Evolutionary conservation across 1,140 invertebrate species (phyloP).

Genomic region (Amphibalanus amphitrite): DNA sequence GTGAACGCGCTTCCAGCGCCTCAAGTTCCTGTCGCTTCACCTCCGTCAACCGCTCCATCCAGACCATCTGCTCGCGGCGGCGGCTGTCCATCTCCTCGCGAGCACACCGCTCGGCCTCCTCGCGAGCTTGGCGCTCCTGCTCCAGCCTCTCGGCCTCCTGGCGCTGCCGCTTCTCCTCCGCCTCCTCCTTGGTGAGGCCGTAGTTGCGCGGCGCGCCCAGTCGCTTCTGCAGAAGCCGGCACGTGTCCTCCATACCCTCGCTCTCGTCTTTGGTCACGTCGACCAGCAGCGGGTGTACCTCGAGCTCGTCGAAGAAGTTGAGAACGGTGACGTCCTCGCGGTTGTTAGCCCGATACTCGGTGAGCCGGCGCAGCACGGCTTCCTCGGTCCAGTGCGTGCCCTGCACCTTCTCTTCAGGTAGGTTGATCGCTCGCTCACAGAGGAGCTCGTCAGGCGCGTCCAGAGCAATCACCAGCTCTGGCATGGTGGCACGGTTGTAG

Average conservation of each 20-base stretch:
- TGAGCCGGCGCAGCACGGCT: neutral
- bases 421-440: neutral
- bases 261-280: neutral
- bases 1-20: neutral
- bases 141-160: neutral
- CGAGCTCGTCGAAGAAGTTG: constrained; percentile 1
- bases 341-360: neutral
- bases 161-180: neutral
- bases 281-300: neutral
- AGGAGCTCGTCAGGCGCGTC: neutral
- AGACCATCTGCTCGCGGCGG: neutral
- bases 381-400: neutral
- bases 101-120: neutral
- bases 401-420: neutral
- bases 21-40: neutral
- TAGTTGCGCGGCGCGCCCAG: neutral
- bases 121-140: neutral
- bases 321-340: neutral
- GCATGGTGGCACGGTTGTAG: neutral
- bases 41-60: neutral
- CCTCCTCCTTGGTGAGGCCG: neutral
- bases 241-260: neutral
- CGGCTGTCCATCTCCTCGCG: neutral
- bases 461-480: neutral
- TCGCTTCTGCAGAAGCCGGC: neutral